Conservation (phyloP, 2,797 vertebrate genomes). For the Lutra lutra region DNA sequence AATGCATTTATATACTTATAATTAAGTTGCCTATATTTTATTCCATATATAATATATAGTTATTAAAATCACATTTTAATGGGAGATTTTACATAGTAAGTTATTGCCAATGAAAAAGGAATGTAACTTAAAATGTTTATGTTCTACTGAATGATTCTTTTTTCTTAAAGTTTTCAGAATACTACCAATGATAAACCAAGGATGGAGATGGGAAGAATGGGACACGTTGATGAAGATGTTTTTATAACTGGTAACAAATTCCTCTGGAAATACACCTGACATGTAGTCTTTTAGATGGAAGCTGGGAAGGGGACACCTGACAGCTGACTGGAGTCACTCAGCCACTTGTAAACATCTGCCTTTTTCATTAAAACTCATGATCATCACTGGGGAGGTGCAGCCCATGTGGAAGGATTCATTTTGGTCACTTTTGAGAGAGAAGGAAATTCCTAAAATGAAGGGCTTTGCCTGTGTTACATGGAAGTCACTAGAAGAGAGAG, state of each 20-base stretch:
- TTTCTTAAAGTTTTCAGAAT: slow-evolving; percentile 77
- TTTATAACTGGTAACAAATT: slow-evolving; percentile 23
- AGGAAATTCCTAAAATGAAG: not conserved
- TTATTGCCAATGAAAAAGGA: slow-evolving; percentile 80
- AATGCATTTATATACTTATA: slow-evolving; percentile 78
- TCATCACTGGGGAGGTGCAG: not conserved
- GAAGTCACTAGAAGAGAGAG: not conserved
- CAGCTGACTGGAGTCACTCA: not conserved
- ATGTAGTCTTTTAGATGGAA: not conserved
- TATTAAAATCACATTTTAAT: slow-evolving; percentile 81
- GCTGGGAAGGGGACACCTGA: slow-evolving; percentile 19
- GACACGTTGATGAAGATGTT: not conserved
- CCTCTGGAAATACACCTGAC: not conserved
- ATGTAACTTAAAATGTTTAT: slow-evolving; percentile 73
- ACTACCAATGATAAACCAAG: slow-evolving; percentile 28
- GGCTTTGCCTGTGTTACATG: not conserved
- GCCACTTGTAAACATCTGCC: not conserved
- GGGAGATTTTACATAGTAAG: slow-evolving; percentile 82
- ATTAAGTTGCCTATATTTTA: slow-evolving; percentile 82
- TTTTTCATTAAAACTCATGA: not conserved
- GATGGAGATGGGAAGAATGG: not conserved
- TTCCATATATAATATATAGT: slow-evolving; percentile 79
- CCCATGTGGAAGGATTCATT: not conserved
- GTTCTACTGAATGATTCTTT: slow-evolving; percentile 62
- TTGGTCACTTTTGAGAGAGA: slow-evolving; percentile 4